These are phyloP conservation scores for Centropus bengalensis DNA, from an alignment of 2,113 vertebrate genomes.

Conservation along the genomic window DNA sequence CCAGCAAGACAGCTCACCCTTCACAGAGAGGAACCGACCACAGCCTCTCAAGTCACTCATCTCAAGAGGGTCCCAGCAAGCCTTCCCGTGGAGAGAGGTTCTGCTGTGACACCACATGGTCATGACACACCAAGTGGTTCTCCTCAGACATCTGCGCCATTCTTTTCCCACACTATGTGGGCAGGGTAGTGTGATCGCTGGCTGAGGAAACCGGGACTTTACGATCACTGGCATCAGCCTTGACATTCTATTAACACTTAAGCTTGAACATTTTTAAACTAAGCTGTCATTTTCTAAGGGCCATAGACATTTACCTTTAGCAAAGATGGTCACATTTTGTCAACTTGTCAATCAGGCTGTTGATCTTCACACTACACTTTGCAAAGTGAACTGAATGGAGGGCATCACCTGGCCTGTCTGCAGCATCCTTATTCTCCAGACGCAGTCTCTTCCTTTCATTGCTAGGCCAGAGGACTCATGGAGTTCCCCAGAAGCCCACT, in stretches of 20 bases:
- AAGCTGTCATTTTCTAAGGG: neutral
- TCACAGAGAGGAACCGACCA: neutral
- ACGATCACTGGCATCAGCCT: neutral
- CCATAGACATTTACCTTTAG: neutral
- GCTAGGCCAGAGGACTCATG: neutral
- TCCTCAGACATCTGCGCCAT: neutral
- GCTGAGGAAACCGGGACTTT: neutral
- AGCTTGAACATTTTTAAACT: neutral
- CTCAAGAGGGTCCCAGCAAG: neutral
- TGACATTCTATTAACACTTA: neutral
- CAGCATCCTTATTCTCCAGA: neutral
- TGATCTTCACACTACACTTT: neutral
- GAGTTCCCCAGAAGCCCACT: neutral
- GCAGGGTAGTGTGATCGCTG: neutral
- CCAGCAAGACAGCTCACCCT: too few relatives aligned
- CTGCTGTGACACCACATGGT: accelerated
- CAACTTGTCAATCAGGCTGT: neutral
- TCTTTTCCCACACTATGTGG: neutral
- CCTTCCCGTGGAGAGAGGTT: neutral
- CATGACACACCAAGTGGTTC: accelerated
- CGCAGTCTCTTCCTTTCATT: neutral
- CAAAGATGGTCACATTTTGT: neutral
- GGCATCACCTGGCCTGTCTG: neutral
- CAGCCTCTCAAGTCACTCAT: neutral
- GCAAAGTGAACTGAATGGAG: neutral